Percentiles rank a stretch among this genome's conserved stretches.
phyloP scores from a whole-genome alignment of 2,113 vertebrate species.

The Platichthys flesus region DNA sequence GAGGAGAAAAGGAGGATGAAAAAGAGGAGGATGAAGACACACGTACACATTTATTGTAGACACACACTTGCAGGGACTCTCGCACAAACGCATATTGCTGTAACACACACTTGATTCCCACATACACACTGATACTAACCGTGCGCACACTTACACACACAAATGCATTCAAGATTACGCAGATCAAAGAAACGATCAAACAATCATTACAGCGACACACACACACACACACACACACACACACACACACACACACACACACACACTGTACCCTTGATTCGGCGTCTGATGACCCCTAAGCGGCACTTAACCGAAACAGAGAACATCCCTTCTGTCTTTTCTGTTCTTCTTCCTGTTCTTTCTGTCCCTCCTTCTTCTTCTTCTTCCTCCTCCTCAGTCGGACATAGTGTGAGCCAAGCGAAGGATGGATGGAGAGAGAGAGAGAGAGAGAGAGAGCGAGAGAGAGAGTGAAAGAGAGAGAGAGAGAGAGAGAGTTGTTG shows the following conservation, averaged over 20 bases:
- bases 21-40: neutral
- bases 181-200: neutral
- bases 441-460: conserved; percentile 29
- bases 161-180: neutral
- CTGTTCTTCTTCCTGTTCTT: neutral
- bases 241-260: neutral
- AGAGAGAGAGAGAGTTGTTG: conserved; percentile 51
- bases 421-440: conserved; percentile 52
- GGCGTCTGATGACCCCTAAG: conserved; percentile 89
- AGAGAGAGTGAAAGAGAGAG: conserved; percentile 35
- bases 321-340: conserved; percentile 83
- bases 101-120: neutral
- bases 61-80: no score
- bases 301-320: conserved; percentile 92
- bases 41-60: no score
- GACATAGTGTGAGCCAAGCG: conserved; percentile 70
- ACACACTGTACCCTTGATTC: conserved; percentile 85
- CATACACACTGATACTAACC: neutral
- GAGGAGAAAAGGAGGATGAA: no score
- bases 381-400: conserved; percentile 70
- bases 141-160: neutral
- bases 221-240: neutral
- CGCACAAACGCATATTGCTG: no score
- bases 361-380: conserved; percentile 47
- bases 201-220: neutral